Evolutionary conservation across 2,888 invertebrate species (phyloP).

Genomic region (Eristalinus aeneus): DNA sequence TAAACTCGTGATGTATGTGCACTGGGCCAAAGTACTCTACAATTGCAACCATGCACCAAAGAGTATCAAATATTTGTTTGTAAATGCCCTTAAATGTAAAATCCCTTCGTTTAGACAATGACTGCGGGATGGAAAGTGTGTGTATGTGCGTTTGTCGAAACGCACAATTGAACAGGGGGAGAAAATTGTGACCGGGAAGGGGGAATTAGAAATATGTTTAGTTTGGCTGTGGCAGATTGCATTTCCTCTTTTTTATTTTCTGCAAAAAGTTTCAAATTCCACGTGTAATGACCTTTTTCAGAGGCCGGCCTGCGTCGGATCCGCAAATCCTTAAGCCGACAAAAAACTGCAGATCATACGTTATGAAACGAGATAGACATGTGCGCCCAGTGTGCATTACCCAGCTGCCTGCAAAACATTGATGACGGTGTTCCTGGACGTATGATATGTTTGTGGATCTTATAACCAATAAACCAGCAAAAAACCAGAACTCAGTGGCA

Average conservation of each 20-base stretch:
- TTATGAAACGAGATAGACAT: background rate
- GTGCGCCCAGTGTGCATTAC: background rate
- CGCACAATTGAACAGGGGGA: background rate
- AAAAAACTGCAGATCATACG: background rate
- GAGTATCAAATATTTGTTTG: slow-evolving; percentile 51
- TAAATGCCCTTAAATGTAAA: slow-evolving; percentile 64
- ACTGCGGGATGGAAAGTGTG: background rate
- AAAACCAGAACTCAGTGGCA: slow-evolving; percentile 43
- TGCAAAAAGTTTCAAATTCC: slow-evolving; percentile 70
- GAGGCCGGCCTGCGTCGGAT: slow-evolving; percentile 36
- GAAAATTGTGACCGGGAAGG: slow-evolving; percentile 7
- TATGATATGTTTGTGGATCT: slow-evolving; percentile 47
- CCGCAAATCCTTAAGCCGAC: slow-evolving; percentile 25
- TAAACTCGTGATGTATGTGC: slow-evolving; percentile 58
- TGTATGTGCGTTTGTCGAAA: background rate
- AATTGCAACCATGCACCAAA: slow-evolving; percentile 33
- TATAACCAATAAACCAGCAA: slow-evolving; percentile 43
- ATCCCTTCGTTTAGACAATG: slow-evolving; percentile 53
- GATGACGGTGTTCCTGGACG: slow-evolving; percentile 32
- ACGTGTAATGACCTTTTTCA: slow-evolving; percentile 65
- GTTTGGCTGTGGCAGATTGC: slow-evolving; percentile 71
- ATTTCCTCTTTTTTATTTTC: background rate
- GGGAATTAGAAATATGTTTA: slow-evolving; percentile 64
- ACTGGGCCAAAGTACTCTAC: slow-evolving; percentile 37
- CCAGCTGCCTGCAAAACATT: slow-evolving; percentile 28